Evolutionary conservation across 2,888 invertebrate genomes (phyloP).

Genomic region (Rhodophaea formosa): DNA sequence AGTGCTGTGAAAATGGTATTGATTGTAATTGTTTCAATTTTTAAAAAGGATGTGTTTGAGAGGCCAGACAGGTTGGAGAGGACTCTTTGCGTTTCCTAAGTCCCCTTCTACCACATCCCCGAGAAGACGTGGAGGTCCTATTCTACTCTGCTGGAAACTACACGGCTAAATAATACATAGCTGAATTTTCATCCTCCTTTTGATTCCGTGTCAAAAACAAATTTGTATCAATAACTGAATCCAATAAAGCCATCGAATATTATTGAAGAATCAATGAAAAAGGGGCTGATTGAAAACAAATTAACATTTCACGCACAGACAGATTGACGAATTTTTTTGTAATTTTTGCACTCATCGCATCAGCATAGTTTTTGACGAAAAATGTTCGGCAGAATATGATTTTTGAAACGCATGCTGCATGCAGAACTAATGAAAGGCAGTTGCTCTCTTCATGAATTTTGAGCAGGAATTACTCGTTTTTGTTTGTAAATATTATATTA

Average conservation of each 20-base stretch:
- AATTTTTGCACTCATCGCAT: conserved; percentile 22
- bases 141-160: too few relatives aligned
- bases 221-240: not conserved
- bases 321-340: not conserved
- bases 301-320: not conserved
- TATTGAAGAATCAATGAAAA: conserved; percentile 4
- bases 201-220: too few relatives aligned
- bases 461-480: not conserved
- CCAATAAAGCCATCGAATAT: not conserved
- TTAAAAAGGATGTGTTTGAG: too few relatives aligned
- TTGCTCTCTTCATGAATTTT: conserved; percentile 3
- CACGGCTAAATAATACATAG: too few relatives aligned
- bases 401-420: not conserved
- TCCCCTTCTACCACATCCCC: too few relatives aligned
- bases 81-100: too few relatives aligned
- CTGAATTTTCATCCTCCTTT: too few relatives aligned
- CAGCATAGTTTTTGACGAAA: not conserved
- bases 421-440: not conserved
- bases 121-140: too few relatives aligned
- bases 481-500: too few relatives aligned
- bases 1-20: too few relatives aligned
- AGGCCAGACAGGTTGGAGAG: too few relatives aligned
- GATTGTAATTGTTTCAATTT: too few relatives aligned
- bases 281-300: not conserved
- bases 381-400: conserved; percentile 1